Evolutionary conservation across 2,113 vertebrate species (phyloP), one percentile per base, ranked within the genome.

Genomic region (Sylvicapra grimmia): DNA sequence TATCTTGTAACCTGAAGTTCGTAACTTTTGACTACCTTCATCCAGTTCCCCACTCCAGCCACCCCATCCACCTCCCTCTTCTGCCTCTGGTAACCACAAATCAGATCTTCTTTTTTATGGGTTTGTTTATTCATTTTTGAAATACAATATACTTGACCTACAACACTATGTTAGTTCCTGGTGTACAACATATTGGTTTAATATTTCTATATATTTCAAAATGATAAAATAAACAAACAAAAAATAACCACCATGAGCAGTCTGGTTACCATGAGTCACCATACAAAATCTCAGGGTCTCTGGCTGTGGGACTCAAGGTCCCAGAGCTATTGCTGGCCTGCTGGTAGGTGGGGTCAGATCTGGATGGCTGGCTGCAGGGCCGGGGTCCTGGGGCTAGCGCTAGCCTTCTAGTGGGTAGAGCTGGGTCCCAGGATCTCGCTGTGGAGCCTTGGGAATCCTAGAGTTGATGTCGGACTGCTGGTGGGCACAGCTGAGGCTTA

Each of bases 351-450:
- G 29, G 27, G 47, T 49, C 9, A 49, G 16, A 82, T 51, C 79
- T 19, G 8, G 9, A 82, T 0, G 1, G 29, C 47, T 82, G 47
- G 79, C 79, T 5, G 0, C 1, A 19, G 47, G 47, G 16, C 79
- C 1, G 8, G 47, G 29, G 29, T 31, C 47, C 47, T 0, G 0
- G 79, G 9, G 9, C 47, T 82, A 19, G 16, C 6, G 3, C 29
- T 82, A 49, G 79, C 47, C 79, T 29, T 51, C 29, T 82, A 82
- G 47, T 51, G 79, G 16, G 47, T 82, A 49, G 47, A 51, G 9
- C 79, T 82, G 79, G 27, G 44, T 80, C 44, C 44, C 27, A 80
- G 44, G 16, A 82, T 21, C 47, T 82, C 16, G 79, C 1, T 82
- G 79, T 31, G 29, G 47, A 18, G 47, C 79, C 29, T 33, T 51